phyloP scores from a whole-genome alignment of 2,113 vertebrate species.

The Pachyramphus minor region DNA sequence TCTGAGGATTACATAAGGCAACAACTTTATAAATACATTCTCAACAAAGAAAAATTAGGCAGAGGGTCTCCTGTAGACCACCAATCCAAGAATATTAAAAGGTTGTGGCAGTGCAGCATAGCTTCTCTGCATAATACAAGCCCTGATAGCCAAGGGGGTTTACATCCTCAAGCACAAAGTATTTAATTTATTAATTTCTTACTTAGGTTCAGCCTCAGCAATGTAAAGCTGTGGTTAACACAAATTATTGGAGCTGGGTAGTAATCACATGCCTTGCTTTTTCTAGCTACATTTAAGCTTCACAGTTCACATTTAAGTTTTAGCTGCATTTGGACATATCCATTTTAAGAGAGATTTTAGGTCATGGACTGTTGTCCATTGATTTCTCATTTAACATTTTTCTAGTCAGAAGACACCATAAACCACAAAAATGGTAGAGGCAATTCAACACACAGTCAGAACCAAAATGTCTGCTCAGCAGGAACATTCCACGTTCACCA shows the following conservation, averaged over 20 bases:
- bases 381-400: neutral
- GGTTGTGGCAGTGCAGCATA: too few species aligned
- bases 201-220: neutral
- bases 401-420: neutral
- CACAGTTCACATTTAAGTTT: neutral
- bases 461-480: neutral
- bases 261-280: neutral
- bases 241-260: neutral
- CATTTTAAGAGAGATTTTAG: neutral
- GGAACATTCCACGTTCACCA: neutral
- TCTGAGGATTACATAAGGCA: neutral
- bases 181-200: neutral
- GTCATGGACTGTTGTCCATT: neutral
- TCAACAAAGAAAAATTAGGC: neutral
- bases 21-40: neutral
- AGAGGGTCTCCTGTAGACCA: neutral
- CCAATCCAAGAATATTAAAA: neutral
- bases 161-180: neutral
- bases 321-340: neutral
- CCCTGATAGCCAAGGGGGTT: neutral
- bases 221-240: neutral
- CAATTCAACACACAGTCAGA: neutral
- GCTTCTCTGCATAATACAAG: neutral
- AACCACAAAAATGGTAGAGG: neutral
- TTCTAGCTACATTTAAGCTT: neutral